Base-by-base conservation (phyloP, 1,140 invertebrate species). In the Agrilus planipennis region DNA sequence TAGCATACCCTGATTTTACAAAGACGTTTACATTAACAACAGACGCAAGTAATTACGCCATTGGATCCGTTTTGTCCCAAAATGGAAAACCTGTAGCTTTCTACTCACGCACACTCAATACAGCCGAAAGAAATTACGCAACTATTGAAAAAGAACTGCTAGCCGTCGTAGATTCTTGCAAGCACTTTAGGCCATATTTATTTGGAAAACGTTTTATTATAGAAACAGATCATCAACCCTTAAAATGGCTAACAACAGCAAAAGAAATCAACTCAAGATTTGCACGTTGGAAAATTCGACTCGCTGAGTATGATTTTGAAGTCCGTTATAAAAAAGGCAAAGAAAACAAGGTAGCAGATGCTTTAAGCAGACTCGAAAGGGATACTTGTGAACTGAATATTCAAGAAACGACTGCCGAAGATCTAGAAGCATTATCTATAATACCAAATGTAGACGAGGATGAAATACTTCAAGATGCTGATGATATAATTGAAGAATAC, bases 11-110 rank as follows among this genome's bases (percentile, higher is more conserved):
- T 9, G 37, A 39, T 12, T 39, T 39, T 30, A 18, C 14, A 5
- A 22, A 23, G 25, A 21, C 14, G 36, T 61, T 59, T 36, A 46
- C 45, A 11, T 31, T 59, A 16, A 52, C 51, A 7, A 56, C 54
- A 5, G 60, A 25, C 21, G 35, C 35, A 9, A 7, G n/a, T 12
- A 37, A 37, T 17, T 21, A 25, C 2, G 35, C 35, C 62, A 39
- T 39, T n/a, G 27, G 38, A 20, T 16, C 17, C n/a, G 27, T 39
- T 4, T 16, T 39, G 4, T 39, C 38, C 9, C 38, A 39, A 30
- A 39, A 39, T 30, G 12, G 11, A 1, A 29, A 29, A 29, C 25
- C 28, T 12, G 15, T 29, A 12, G 22, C 22, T 11, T 29, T 39
- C n/a, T n/a, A n/a, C n/a, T n/a, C n/a, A n/a, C n/a, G n/a, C 4